A percentile compares a stretch with the other conserved stretches of the same genome.
Evolutionary conservation across 2,113 vertebrate species (phyloP).

Genomic region (Nycticorax nycticorax): DNA sequence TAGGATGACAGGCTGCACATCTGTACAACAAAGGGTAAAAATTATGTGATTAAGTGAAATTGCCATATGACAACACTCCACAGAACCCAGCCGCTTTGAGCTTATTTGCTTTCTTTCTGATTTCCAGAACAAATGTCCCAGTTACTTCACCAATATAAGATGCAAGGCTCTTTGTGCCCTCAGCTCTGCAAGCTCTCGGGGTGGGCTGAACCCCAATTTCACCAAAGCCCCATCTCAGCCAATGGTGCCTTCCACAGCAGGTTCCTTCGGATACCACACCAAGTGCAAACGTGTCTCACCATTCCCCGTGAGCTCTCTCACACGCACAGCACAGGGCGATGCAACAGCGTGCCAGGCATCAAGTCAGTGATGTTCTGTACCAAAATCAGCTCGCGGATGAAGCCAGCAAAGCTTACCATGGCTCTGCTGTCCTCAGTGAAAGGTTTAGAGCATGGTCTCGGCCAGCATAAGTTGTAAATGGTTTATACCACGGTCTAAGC

Average conservation of each 20-base stretch:
- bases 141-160: accelerated
- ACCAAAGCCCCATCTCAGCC: neutral
- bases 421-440: neutral
- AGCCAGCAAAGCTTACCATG: accelerated
- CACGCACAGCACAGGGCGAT: accelerated
- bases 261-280: neutral
- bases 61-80: neutral
- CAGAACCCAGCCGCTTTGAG: neutral
- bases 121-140: neutral
- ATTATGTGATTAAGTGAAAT: neutral
- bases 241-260: neutral
- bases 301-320: accelerated
- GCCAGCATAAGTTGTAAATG: neutral
- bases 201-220: neutral
- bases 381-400: neutral
- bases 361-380: neutral
- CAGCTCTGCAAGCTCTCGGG: neutral
- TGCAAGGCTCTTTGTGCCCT: neutral
- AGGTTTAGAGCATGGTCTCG: neutral
- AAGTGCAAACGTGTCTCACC: accelerated
- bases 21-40: neutral
- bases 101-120: neutral
- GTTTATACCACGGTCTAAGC: neutral
- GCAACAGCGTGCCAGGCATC: too few species aligned
- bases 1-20: neutral